A percentile compares a stretch with the other conserved stretches of the same genome.
phyloP scores from a whole-genome alignment of 1,140 invertebrate genomes.

The Dinoponera quadriceps region DNA sequence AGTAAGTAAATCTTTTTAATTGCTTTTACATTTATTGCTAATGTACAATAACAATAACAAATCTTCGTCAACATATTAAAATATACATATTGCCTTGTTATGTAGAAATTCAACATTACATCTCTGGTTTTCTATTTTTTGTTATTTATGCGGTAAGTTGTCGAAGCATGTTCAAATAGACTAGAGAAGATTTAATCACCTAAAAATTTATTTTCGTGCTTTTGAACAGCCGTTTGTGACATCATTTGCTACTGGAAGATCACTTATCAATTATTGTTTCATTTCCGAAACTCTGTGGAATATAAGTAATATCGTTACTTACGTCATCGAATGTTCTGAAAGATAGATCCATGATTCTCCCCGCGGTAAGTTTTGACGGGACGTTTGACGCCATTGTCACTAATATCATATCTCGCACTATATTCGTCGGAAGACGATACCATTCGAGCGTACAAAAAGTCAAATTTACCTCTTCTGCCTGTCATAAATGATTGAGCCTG shows the following conservation, averaged over 20 bases:
- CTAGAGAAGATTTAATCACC: conserved; percentile 35
- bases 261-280: not conserved
- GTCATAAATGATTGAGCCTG: conserved; percentile 15
- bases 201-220: conserved; percentile 34
- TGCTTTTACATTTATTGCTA: not conserved
- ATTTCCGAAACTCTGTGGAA: not conserved
- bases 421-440: conserved; percentile 73
- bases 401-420: conserved; percentile 63
- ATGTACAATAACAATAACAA: not conserved
- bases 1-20: not conserved
- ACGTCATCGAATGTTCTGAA: conserved; percentile 74
- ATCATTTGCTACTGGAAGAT: not conserved
- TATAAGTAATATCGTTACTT: conserved; percentile 47
- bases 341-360: conserved; percentile 76
- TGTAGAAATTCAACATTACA: not conserved
- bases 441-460: conserved; percentile 72
- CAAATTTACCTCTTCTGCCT: conserved; percentile 62
- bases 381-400: conserved; percentile 67
- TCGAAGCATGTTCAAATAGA: conserved; percentile 52
- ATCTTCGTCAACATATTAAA: conserved; percentile 3
- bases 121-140: not conserved
- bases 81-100: not conserved
- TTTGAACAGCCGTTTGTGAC: too few relatives aligned
- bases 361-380: conserved; percentile 74
- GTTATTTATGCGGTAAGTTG: conserved; percentile 32